Evolutionary conservation across 2,797 vertebrate species (phyloP).

Genomic region (Heliangelus exortis): DNA sequence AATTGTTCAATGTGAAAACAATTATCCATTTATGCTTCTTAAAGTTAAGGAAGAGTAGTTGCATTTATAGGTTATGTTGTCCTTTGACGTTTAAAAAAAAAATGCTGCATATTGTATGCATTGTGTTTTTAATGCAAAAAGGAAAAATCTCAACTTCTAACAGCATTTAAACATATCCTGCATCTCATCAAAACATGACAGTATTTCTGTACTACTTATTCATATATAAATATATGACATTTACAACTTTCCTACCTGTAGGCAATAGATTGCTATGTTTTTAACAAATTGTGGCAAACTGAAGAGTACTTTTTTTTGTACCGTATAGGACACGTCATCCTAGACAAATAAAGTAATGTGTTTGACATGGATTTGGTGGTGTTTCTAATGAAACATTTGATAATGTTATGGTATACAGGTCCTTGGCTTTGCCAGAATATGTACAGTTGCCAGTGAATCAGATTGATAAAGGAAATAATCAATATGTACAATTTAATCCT

Average conservation of each 20-base stretch:
- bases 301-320: constrained; percentile 92
- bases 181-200: constrained; percentile 79
- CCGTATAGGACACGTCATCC: constrained; percentile 90
- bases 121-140: constrained; percentile 78
- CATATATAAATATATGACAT: constrained; percentile 73
- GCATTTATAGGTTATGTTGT: constrained; percentile 82
- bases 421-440: constrained; percentile 54
- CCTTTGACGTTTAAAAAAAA: constrained; percentile 77
- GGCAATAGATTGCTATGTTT: constrained; percentile 88
- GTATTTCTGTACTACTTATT: constrained; percentile 90
- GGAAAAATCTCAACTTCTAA: constrained; percentile 48
- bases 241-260: constrained; percentile 82
- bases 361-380: constrained; percentile 85
- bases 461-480: constrained; percentile 32
- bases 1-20: constrained; percentile 70
- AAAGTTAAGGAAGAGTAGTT: constrained; percentile 72
- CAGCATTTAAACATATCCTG: constrained; percentile 76
- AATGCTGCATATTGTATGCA: constrained; percentile 90
- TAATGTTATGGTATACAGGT: background rate
- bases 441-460: background rate
- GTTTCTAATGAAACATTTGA: constrained; percentile 79
- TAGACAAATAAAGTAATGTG: constrained; percentile 93
- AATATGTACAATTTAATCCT: background rate
- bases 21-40: constrained; percentile 75
- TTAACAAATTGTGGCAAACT: constrained; percentile 90